Evolutionary conservation across 2,888 invertebrate genomes (phyloP).

Genomic region (Embidobia sp.): DNA sequence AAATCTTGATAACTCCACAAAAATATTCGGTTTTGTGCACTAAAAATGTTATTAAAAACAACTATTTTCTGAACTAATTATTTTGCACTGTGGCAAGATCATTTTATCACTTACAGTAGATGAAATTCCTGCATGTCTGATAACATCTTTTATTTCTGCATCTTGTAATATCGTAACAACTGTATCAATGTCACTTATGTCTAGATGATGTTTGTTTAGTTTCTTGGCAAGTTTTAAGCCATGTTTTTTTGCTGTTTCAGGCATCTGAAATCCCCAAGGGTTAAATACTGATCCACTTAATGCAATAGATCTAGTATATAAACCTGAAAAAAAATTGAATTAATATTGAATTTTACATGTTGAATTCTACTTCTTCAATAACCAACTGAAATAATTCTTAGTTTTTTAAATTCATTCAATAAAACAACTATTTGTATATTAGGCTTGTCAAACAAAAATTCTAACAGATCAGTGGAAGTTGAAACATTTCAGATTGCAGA

Average conservation of each 20-base stretch:
- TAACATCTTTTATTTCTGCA: constrained; percentile 10
- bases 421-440: too few relatives aligned
- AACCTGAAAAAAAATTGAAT: too few relatives aligned
- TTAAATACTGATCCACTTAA: constrained; percentile 68
- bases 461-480: too few relatives aligned
- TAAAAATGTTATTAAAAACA: not conserved
- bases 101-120: constrained; percentile 20
- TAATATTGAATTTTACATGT: too few relatives aligned
- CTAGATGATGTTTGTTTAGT: too few relatives aligned
- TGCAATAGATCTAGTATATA: constrained; percentile 36
- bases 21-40: too few relatives aligned
- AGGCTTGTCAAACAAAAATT: too few relatives aligned
- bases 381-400: too few relatives aligned
- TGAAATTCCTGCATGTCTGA: constrained; percentile 7
- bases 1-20: too few relatives aligned
- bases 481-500: too few relatives aligned
- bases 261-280: constrained; percentile 65
- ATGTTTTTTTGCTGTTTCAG: constrained; percentile 37
- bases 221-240: constrained; percentile 59
- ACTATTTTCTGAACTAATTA: not conserved
- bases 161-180: constrained; percentile 3
- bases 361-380: too few relatives aligned
- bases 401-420: too few relatives aligned
- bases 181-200: not conserved
- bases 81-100: not conserved